These are phyloP conservation scores for Hiodon tergisus DNA, from an alignment of 2,113 vertebrate genomes.

Conservation along the genomic window DNA sequence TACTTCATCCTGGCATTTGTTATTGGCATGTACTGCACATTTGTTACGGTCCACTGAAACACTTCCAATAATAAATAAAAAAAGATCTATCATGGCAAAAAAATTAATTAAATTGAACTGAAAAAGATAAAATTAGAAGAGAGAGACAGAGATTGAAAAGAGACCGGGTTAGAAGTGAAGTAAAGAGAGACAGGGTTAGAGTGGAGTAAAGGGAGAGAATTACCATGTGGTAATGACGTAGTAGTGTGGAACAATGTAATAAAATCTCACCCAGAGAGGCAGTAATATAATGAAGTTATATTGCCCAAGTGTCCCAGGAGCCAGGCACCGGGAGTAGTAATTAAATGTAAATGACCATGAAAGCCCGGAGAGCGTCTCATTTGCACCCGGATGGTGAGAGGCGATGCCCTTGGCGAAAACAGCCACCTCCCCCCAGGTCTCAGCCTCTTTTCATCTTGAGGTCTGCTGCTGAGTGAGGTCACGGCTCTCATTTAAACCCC, in stretches of 20 bases:
- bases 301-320: neutral
- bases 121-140: neutral
- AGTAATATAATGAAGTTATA: neutral
- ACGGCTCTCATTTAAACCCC: neutral
- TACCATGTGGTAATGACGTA: too few species aligned
- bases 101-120: slow-evolving; percentile 1
- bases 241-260: too few species aligned
- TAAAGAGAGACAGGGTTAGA: neutral
- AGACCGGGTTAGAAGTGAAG: too few species aligned
- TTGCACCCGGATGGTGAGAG: neutral
- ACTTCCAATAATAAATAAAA: too few species aligned
- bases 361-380: neutral
- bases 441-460: neutral
- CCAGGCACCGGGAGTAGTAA: neutral
- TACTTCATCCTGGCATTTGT: too few species aligned
- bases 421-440: neutral
- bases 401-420: neutral
- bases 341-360: slow-evolving; percentile 8
- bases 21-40: neutral
- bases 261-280: neutral
- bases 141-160: neutral
- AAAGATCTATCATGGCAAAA: neutral
- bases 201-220: too few species aligned
- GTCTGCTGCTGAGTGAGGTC: neutral
- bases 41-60: neutral